Evolutionary conservation across 2,888 invertebrate genomes (phyloP), one percentile per base, ranked within the genome.

Genomic region (Protodeltote pygarga): DNA sequence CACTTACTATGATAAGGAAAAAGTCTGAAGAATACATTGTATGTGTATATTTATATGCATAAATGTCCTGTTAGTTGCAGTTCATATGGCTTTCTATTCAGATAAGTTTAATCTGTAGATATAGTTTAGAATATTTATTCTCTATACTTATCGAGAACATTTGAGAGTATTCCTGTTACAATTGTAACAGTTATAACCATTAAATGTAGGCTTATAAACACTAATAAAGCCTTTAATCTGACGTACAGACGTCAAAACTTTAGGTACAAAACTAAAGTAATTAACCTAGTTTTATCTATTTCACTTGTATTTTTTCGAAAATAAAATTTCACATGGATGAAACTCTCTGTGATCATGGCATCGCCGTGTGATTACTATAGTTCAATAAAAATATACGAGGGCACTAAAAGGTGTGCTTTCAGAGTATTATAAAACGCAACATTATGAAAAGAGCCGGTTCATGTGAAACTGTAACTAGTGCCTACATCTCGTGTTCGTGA

Each of bases 401-500:
- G 13, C 14, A 49, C 27, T 53, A 44, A 57, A 63, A 57, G 51
- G 42, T 57, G 24, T 38, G 33, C 47, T 50, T 47, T 45, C 32
- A 55, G 10, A 21, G 35, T 34, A 52, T 42, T 61, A 52, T 59
- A 54, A 55, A 65, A 50, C 29, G 27, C 19, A 61, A 66, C 29
- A 33, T 42, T 59, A 47, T 49, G 46, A 60, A 63, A 65, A 44
- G 49, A 47, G 42, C 41, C 40, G 64, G 64, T 40, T 41, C 52
- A 41, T 48, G 50, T 32, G 35, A 49, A 19, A 28, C 39, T 45
- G 45, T 53, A 54, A 57, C 32, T 46, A 67, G 62, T 51, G 41
- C 55, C 50, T 57, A 60, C 55, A 55, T 52, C 66, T 54, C 61
- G 38, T 51, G 51, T 32, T 51, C 55, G 65, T 71, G 71, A 74